Evolutionary conservation across 2,888 invertebrate genomes (phyloP).

Genomic region (Cheilosia variabilis): DNA sequence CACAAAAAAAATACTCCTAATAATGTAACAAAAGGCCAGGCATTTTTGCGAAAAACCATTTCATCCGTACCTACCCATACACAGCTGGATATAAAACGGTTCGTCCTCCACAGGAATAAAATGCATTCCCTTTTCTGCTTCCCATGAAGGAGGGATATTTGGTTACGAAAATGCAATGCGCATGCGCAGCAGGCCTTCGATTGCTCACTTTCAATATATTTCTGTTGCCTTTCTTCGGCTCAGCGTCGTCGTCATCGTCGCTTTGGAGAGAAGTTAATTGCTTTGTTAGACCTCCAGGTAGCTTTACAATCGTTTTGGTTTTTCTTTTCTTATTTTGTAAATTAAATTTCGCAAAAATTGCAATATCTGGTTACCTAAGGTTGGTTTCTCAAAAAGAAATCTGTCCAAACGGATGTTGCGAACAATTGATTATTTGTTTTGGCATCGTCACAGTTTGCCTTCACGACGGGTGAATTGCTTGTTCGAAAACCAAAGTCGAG

Average conservation of each 20-base stretch:
- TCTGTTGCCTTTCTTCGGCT: constrained; percentile 4
- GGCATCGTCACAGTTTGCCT: constrained; percentile 63
- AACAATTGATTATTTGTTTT: constrained; percentile 70
- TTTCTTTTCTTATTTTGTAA: constrained; percentile 9
- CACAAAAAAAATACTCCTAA: neutral
- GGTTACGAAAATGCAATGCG: constrained; percentile 45
- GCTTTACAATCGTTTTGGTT: constrained; percentile 2
- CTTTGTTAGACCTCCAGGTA: constrained; percentile 52
- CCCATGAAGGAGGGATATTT: constrained; percentile 43
- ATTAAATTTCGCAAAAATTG: constrained; percentile 55
- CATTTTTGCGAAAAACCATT: constrained; percentile 10
- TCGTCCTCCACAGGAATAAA: constrained; percentile 2
- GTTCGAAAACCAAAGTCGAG: neutral
- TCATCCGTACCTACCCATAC: neutral
- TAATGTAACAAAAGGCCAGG: neutral
- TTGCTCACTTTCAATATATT: constrained; percentile 62
- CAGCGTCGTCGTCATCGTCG: neutral
- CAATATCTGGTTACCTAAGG: constrained; percentile 49
- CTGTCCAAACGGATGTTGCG: constrained; percentile 24
- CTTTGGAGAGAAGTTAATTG: constrained; percentile 57
- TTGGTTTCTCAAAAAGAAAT: neutral
- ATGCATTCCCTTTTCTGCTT: neutral
- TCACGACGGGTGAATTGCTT: constrained; percentile 44
- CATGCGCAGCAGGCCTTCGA: constrained; percentile 65
- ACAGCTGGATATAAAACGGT: constrained; percentile 37